phyloP scores from a whole-genome alignment of 1,140 invertebrate genomes.

The Drosophila cardini region DNA sequence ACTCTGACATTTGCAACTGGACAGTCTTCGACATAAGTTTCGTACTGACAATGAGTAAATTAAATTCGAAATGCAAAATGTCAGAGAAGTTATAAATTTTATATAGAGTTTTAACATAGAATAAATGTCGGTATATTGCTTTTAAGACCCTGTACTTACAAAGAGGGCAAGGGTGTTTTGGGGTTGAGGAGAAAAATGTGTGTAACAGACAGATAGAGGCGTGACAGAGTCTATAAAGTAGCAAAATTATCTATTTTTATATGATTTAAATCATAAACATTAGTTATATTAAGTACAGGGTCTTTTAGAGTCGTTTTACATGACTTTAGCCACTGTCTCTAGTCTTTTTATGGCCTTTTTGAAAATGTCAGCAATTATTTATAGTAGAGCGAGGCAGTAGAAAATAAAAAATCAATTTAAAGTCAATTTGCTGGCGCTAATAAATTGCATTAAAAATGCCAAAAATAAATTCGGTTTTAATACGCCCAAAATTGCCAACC shows the following conservation, averaged over 20 bases:
- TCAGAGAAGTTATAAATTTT: conserved; percentile 36
- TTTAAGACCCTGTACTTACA: too few relatives aligned
- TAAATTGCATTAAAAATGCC: conserved; percentile 80
- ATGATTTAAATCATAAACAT: too few relatives aligned
- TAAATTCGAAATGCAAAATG: conserved; percentile 71
- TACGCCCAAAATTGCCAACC: conserved; percentile 34
- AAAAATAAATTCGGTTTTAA: conserved; percentile 59
- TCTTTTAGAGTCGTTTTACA: too few relatives aligned
- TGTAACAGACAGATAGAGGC: too few relatives aligned
- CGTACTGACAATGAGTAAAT: conserved; percentile 61
- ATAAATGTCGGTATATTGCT: background rate
- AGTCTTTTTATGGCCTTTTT: background rate
- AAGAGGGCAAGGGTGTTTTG: too few relatives aligned
- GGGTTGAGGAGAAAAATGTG: too few relatives aligned
- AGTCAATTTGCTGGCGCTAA: conserved; percentile 74
- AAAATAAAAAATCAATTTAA: conserved; percentile 66
- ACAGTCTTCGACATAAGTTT: conserved; percentile 43
- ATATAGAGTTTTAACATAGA: conserved; percentile 9
- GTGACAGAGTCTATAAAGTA: too few relatives aligned
- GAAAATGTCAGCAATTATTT: conserved; percentile 38
- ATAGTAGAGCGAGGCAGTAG: background rate
- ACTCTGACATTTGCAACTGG: conserved; percentile 66
- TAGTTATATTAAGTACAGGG: too few relatives aligned
- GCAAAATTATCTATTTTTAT: too few relatives aligned
- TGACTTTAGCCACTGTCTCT: too few relatives aligned